Conservation (phyloP, 53 echinoderm and acorn worm species). For the Echinarachnius parma region DNA sequence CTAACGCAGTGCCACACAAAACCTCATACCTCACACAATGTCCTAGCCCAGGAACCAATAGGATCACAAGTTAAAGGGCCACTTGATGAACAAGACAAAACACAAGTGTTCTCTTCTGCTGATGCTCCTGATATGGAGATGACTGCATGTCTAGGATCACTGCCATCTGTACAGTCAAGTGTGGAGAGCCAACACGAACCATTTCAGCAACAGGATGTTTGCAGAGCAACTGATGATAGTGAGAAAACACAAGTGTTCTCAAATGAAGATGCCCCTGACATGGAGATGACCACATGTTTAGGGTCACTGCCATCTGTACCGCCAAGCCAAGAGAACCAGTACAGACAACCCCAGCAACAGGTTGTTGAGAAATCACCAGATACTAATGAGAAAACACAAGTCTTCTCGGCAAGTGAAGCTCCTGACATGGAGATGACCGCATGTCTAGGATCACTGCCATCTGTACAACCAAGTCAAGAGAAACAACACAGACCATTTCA, state of each 20-base stretch:
- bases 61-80: too few species aligned
- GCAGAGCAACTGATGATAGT: too few species aligned
- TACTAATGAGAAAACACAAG: too few species aligned
- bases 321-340: not conserved
- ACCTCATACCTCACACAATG: not conserved
- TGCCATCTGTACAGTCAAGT: not conserved
- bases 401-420: too few species aligned
- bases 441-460: too few species aligned
- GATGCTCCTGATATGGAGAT: not conserved
- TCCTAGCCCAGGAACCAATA: not conserved
- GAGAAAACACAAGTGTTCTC: not conserved
- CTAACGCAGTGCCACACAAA: not conserved
- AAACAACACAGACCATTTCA: too few species aligned
- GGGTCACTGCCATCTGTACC: not conserved
- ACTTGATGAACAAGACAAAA: not conserved
- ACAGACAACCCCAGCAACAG: too few species aligned
- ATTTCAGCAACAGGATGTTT: too few species aligned
- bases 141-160: not conserved
- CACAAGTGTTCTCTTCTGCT: not conserved
- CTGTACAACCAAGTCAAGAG: not conserved
- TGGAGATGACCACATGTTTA: too few species aligned
- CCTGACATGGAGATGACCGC: too few species aligned
- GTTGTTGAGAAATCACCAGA: too few species aligned
- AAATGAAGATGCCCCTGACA: slow-evolving; percentile 37
- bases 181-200: too few species aligned